Base-by-base conservation (phyloP, 1,140 invertebrate species). In the Lordiphosa mommai region DNA sequence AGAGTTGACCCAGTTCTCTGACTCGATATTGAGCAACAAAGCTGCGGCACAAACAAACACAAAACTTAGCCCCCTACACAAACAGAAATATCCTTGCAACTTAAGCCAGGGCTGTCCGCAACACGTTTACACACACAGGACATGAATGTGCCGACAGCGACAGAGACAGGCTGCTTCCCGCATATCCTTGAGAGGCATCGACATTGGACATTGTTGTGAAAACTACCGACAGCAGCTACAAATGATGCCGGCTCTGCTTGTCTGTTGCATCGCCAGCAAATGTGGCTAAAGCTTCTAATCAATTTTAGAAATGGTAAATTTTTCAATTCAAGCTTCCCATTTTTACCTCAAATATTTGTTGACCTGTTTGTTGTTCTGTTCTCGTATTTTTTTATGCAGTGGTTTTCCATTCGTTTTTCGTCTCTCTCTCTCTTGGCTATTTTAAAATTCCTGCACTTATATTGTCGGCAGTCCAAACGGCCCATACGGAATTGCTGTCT, bases 21-120 rank as follows among this genome's bases (percentile, higher is more conserved):
- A 17, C 50, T 53, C 33, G 49, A 70, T 71, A 67, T 66, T 67
- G 40, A 48, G 71, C 76, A 80, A 80, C 76, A 80, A 82, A 72
- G 76, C 76, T 67, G 71, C 44, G 66, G 71, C 46, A 71, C 66
- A 53, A 61, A 61, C 74, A 71, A 56, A 69, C 59, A 61, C 43
- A 69, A 65, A 80, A 66, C 64, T 65, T 71, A 66, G n/a, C n/a
- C 38, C 66, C 63, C 56, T 66, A 38, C 47, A 74, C 76, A 80
- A 80, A 80, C 70, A 74, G 55, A 80, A 82, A 72, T 82, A 76
- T 82, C 57, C 76, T 68, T 71, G 71, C 66, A 82, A 80, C 76
- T 80, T 76, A 80, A 80, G 76, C 77, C 61, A 63, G 71, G 17
- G 41, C 76, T 84, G 76, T 82, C 76, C 76, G 51, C 76, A 76